Evolutionary conservation across 1,140 invertebrate species (phyloP).

Genomic region (Trialeurodes vaporariorum): DNA sequence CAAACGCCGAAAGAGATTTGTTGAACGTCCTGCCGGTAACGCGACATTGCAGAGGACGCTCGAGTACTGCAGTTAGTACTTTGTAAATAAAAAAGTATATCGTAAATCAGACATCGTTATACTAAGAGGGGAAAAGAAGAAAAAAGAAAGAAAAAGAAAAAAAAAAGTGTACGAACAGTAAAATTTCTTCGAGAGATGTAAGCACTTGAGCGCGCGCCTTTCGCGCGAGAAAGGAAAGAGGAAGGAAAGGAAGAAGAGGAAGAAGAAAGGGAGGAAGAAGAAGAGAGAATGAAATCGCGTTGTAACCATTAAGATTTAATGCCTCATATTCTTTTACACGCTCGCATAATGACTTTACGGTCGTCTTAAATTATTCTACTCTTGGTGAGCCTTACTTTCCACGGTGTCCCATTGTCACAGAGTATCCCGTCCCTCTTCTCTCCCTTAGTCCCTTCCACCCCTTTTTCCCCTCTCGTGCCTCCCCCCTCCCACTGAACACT

Average conservation of each 20-base stretch:
- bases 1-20: too few species aligned
- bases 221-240: neutral
- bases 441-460: too few species aligned
- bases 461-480: too few species aligned
- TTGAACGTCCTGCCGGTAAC: too few species aligned
- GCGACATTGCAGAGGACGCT: neutral
- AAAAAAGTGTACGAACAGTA: neutral
- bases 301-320: neutral
- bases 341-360: neutral
- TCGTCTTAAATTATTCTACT: neutral
- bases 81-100: neutral
- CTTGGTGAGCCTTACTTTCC: neutral
- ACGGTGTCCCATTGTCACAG: neutral
- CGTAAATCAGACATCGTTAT: neutral
- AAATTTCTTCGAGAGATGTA: neutral
- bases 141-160: too few species aligned
- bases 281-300: neutral
- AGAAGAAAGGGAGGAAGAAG: too few species aligned
- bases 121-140: too few species aligned
- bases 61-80: neutral
- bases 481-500: too few species aligned
- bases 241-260: neutral
- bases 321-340: neutral
- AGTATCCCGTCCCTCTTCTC: neutral
- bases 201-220: neutral